A percentile compares a stretch with the other conserved stretches of the same genome.
These are phyloP conservation scores for Zaprionus tsacasi DNA, from an alignment of 1,140 invertebrate genomes.

Conservation along the genomic window DNA sequence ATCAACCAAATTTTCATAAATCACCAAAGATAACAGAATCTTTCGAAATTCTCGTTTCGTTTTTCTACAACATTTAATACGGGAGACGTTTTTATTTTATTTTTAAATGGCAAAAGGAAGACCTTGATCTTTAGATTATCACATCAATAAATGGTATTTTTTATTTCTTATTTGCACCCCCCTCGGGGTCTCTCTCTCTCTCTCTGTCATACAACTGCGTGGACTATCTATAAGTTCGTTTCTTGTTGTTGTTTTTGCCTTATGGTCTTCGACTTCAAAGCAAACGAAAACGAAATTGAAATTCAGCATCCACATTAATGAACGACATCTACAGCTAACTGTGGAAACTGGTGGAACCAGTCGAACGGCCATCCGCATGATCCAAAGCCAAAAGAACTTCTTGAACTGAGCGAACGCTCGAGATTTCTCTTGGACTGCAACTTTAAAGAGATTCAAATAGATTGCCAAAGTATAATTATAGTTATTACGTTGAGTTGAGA, in stretches of 20 bases:
- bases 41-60: constrained; percentile 49
- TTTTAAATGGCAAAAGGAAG: constrained; percentile 79
- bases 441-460: neutral
- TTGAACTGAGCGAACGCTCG: constrained; percentile 55
- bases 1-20: neutral
- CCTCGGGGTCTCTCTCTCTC: constrained; percentile 16
- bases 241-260: constrained; percentile 10
- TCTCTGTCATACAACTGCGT: neutral
- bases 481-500: constrained; percentile 2
- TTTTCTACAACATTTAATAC: constrained; percentile 17
- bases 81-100: constrained; percentile 56
- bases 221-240: constrained; percentile 7
- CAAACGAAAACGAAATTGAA: constrained; percentile 69
- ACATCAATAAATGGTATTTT: constrained; percentile 77
- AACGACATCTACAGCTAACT: constrained; percentile 14
- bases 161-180: constrained; percentile 32
- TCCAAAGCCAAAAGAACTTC: constrained; percentile 61
- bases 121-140: constrained; percentile 82
- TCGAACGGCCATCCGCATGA: constrained; percentile 48
- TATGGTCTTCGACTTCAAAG: constrained; percentile 42
- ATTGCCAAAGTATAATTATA: neutral
- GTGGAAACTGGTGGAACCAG: constrained; percentile 74
- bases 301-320: constrained; percentile 27
- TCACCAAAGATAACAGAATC: constrained; percentile 8
- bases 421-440: constrained; percentile 5